Evolutionary conservation across 2,113 vertebrate genomes (phyloP), one percentile per base, ranked within the genome.

Genomic region (Perca flavescens): DNA sequence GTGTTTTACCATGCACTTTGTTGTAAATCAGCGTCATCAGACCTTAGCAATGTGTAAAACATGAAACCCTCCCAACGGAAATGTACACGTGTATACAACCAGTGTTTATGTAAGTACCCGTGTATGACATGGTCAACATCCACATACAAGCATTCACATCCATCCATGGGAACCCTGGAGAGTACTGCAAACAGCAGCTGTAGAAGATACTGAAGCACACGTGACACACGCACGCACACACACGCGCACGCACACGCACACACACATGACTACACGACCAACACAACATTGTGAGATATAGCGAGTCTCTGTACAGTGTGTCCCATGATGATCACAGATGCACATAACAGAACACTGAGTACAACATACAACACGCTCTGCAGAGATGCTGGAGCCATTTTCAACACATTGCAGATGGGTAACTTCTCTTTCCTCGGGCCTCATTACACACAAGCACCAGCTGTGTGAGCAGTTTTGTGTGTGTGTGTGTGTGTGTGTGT

Each of bases 381-480:
- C 80, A 88, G 82, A 82, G 57, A 83, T 9, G 31, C 71, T 65
- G 64, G 14, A 78, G 52, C 77, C 36, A 57, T 74, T 82, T 79
- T 71, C 66, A 83, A 72, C 76, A 87, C 72, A 80, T 65, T 89
- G 78, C 86, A 77, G 73, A 85, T 84, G 75, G 66, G 63, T 79
- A 85, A 65, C 70, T 82, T 83, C 64, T 79, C 69, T 57, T 79
- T 92, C 65, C 62, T 80, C 56, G 13, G 78, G 84, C 86, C 83
- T 89, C 85, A 63, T 46, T 88, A 86, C 83, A 85, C 89, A 82
- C 72, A 43, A 71, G 86, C 71, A 88, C 69, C 79, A 91, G 86
- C 89, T 86, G 85, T 80, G 83, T 15, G 10, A 49, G 43, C 2
- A 31, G 34, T 1, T 28, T 25, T 34, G 58, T 49, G 36, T 17